Percentiles rank a stretch among this genome's conserved stretches.
These are phyloP conservation scores for Epinephelus lanceolatus DNA, from an alignment of 2,113 vertebrate species.

Conservation along the genomic window DNA sequence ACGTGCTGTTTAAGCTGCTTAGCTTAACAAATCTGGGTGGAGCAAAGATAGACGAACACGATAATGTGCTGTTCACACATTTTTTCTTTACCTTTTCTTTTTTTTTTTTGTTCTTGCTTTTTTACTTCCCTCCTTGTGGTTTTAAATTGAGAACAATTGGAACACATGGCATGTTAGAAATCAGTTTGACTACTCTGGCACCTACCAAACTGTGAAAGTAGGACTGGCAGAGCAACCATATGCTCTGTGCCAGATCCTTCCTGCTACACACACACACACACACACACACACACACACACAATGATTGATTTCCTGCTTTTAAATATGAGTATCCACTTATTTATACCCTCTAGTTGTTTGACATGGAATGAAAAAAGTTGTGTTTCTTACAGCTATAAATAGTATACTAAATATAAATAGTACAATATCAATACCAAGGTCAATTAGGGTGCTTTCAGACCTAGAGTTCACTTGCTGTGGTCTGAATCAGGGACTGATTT, in stretches of 20 bases:
- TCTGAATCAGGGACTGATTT: too few species aligned
- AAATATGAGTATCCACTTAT: constrained; percentile 14
- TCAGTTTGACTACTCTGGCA: constrained; percentile 73
- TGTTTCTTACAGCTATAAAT: neutral
- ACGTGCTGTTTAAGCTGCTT: constrained; percentile 66
- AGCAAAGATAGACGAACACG: constrained; percentile 43
- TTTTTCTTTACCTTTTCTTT: neutral
- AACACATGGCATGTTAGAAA: constrained; percentile 71
- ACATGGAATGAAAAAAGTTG: neutral
- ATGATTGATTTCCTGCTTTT: constrained; percentile 61
- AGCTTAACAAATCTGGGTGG: constrained; percentile 56
- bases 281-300: constrained; percentile 27
- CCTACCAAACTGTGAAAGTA: constrained; percentile 72
- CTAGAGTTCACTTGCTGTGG: too few species aligned
- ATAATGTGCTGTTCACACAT: constrained; percentile 31
- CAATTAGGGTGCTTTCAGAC: neutral
- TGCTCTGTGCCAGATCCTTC: constrained; percentile 69
- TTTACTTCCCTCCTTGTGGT: constrained; percentile 30
- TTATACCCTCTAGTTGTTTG: constrained; percentile 16
- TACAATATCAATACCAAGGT: constrained; percentile 31
- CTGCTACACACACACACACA: constrained; percentile 38
- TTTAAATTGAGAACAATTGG: constrained; percentile 72
- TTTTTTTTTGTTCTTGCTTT: neutral
- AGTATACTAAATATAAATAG: neutral
- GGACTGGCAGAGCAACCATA: constrained; percentile 73